Evolutionary conservation across 2,113 vertebrate species (phyloP).

Genomic region (Scytalopus superciliaris): DNA sequence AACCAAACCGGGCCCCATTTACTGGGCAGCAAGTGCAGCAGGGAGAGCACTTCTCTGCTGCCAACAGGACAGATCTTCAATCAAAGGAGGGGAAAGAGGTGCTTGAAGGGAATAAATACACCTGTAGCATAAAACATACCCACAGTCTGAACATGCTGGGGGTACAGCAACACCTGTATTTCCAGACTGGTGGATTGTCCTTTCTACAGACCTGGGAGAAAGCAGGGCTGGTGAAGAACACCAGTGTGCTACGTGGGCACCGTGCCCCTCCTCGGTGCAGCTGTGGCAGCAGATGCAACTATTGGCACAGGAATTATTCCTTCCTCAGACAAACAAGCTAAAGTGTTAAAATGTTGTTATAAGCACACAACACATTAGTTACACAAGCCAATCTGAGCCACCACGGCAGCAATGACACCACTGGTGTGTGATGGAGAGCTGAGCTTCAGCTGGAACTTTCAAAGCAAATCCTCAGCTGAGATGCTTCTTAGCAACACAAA

Average conservation of each 20-base stretch:
- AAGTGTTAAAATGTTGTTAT: conserved; percentile 40
- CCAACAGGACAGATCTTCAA: background rate
- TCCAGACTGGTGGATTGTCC: background rate
- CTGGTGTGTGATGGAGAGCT: background rate
- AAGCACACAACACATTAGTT: conserved; percentile 12
- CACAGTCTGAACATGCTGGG: background rate
- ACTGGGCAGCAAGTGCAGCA: background rate
- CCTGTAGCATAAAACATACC: background rate
- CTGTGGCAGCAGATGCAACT: conserved; percentile 53
- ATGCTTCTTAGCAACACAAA: conserved; percentile 8
- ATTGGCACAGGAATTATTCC: conserved; percentile 14
- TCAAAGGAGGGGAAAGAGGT: background rate
- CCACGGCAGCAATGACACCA: background rate
- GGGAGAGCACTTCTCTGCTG: background rate
- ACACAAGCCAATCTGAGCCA: background rate
- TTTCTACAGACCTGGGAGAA: background rate
- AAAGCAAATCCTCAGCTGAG: background rate
- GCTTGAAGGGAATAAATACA: background rate
- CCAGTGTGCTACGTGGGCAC: conserved; percentile 18
- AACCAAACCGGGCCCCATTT: background rate
- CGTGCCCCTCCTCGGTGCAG: background rate
- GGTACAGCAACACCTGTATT: background rate
- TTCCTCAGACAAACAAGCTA: conserved; percentile 47
- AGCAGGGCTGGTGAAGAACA: background rate
- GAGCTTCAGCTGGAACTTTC: background rate